Percentiles rank a stretch among this genome's conserved stretches.
phyloP scores from a whole-genome alignment of 1,140 invertebrate species.

The Antheraea mylitta region DNA sequence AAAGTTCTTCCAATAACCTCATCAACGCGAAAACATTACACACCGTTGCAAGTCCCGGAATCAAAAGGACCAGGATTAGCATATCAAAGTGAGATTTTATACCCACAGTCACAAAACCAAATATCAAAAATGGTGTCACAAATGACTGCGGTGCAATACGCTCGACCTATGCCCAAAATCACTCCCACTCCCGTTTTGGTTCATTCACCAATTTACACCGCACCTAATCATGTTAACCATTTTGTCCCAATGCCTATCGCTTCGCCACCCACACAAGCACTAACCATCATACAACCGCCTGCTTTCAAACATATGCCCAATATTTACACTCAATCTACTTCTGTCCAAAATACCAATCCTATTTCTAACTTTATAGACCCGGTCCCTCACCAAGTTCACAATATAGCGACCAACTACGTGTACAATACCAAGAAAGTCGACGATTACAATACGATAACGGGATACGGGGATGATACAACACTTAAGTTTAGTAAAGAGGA shows the following conservation, averaged over 20 bases:
- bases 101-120: constrained; percentile 59
- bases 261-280: constrained; percentile 59
- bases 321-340: constrained; percentile 37
- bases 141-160: constrained; percentile 60
- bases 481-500: constrained; percentile 69
- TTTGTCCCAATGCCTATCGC: constrained; percentile 68
- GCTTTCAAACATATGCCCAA: constrained; percentile 44
- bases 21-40: constrained; percentile 54
- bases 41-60: constrained; percentile 52
- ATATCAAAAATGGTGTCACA: constrained; percentile 68
- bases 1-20: constrained; percentile 62
- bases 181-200: constrained; percentile 61
- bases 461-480: constrained; percentile 64
- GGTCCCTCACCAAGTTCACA: constrained; percentile 64
- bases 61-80: constrained; percentile 50
- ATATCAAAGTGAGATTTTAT: constrained; percentile 67
- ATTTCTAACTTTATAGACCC: constrained; percentile 75
- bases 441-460: constrained; percentile 70
- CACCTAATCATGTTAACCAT: constrained; percentile 66
- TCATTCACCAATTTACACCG: constrained; percentile 67
- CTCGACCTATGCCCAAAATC: constrained; percentile 43
- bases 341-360: constrained; percentile 54
- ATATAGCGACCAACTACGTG: constrained; percentile 50
- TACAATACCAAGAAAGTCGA: constrained; percentile 73
- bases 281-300: constrained; percentile 63